Percentiles rank a stretch among this genome's conserved stretches.
Conservation (phyloP, 2,888 invertebrate genomes). For the Macropis europaea region DNA sequence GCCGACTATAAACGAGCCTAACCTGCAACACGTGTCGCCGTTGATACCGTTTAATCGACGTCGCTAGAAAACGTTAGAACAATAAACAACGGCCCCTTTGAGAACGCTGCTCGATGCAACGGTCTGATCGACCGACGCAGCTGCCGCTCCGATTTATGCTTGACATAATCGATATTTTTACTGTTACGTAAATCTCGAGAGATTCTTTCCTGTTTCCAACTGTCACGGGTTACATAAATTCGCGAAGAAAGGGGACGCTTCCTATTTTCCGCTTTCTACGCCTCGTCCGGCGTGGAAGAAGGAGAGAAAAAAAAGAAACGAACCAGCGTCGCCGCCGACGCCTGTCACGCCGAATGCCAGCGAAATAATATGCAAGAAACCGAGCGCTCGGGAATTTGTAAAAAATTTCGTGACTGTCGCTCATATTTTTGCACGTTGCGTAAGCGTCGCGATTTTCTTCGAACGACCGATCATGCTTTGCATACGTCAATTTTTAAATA, state of each 20-base stretch:
- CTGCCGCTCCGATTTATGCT: background rate
- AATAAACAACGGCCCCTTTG: background rate
- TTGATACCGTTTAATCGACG: background rate
- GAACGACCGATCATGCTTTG: background rate
- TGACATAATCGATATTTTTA: conserved; percentile 27
- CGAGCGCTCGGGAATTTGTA: background rate
- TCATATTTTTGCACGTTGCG: background rate
- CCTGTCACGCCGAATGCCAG: background rate
- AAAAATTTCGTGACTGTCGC: background rate
- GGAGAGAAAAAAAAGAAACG: conserved; percentile 26
- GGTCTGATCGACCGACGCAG: background rate
- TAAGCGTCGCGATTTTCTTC: background rate
- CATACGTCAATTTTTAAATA: conserved; percentile 17
- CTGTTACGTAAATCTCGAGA: conserved; percentile 24
- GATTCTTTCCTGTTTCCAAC: background rate
- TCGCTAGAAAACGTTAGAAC: background rate
- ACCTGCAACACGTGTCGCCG: background rate
- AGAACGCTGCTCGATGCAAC: background rate
- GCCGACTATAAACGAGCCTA: background rate
- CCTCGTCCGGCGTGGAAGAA: no score
- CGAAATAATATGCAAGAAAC: conserved; percentile 4
- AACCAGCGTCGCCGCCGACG: conserved; percentile 7
- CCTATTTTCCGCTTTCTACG: conserved; percentile 32
- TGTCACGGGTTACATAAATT: conserved; percentile 33
- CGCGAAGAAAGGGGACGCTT: conserved; percentile 16